phyloP scores from a whole-genome alignment of 1,140 invertebrate genomes.

The Gonioctena quinquepunctata region DNA sequence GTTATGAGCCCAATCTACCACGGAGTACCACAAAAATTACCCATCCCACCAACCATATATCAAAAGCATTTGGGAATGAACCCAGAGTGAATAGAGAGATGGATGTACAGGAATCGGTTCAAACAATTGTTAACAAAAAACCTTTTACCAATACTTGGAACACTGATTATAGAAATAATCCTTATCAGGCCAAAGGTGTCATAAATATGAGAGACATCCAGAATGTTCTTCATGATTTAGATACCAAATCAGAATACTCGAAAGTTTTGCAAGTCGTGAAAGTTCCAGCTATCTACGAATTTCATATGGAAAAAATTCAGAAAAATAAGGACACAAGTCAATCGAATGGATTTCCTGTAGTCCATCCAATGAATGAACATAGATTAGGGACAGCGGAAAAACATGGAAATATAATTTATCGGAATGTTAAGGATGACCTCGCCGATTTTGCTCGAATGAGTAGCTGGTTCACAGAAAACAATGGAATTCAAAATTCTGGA shows the following conservation, averaged over 20 bases:
- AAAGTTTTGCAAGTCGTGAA: conserved; percentile 32
- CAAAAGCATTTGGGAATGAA: background rate
- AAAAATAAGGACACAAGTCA: background rate
- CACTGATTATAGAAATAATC: background rate
- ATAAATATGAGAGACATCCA: conserved; percentile 6
- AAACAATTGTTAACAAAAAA: background rate
- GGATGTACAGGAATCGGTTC: background rate
- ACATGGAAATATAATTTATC: background rate
- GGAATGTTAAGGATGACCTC: background rate
- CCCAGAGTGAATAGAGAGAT: background rate
- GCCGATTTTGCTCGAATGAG: background rate
- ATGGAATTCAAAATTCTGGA: too few species aligned
- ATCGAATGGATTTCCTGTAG: background rate
- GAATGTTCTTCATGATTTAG: conserved; percentile 4
- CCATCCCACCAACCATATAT: background rate
- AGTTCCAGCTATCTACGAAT: conserved; percentile 34
- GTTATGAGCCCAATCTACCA: background rate
- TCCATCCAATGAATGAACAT: background rate
- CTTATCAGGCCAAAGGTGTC: background rate
- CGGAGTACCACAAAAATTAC: conserved; percentile 2
- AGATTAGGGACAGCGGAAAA: background rate
- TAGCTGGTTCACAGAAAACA: background rate
- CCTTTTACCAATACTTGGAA: background rate
- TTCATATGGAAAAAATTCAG: conserved; percentile 24
- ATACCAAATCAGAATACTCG: background rate